Evolutionary conservation across 2,113 vertebrate species (phyloP).

Genomic region (Muscicapa adusta): DNA sequence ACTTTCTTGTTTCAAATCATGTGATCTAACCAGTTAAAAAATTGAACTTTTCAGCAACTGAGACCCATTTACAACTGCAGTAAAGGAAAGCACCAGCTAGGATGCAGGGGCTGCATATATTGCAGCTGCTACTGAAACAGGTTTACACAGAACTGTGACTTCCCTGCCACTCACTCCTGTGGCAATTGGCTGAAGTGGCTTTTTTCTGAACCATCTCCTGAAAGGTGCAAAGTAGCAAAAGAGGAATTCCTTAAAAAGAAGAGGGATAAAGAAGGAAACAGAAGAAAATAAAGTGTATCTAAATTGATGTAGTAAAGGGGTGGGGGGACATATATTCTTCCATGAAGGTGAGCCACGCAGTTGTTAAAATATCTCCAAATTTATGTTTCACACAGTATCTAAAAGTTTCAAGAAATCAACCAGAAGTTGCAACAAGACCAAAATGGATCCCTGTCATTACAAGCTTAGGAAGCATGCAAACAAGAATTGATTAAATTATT

Average conservation of each 20-base stretch:
- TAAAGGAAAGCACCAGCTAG: neutral
- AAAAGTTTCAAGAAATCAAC: neutral
- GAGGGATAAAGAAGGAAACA: neutral
- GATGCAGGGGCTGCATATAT: neutral
- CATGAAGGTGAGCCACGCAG: neutral
- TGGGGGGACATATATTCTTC: neutral
- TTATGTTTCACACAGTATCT: neutral
- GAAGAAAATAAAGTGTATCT: neutral
- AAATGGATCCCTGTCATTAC: neutral
- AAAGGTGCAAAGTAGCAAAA: neutral
- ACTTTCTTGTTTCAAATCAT: neutral
- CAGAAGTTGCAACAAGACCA: neutral
- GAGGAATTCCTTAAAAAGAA: neutral
- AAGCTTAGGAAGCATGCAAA: neutral
- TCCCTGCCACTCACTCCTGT: neutral
- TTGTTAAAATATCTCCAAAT: neutral
- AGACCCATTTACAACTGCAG: neutral
- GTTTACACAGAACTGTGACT: neutral
- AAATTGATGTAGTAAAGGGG: neutral
- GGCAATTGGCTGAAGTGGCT: neutral
- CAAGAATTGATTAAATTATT: neutral
- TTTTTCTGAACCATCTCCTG: neutral
- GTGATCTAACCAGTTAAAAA: neutral
- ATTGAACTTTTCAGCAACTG: neutral
- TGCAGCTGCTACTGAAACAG: neutral